Base-by-base conservation (phyloP, 2,797 vertebrate species). In the Cossypha dichroa region DNA sequence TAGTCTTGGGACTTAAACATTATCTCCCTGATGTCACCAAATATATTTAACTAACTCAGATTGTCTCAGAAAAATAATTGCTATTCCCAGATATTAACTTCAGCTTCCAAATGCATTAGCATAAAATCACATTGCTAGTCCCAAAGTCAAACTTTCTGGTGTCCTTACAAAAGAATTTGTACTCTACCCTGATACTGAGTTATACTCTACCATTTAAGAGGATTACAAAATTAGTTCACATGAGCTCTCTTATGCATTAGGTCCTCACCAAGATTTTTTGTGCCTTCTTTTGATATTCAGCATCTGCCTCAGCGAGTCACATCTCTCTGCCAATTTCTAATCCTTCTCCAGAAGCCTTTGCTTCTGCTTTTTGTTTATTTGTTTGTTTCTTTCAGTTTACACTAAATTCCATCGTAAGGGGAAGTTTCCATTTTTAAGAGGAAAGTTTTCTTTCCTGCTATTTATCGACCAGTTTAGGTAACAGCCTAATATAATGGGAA, bases 61-160 rank as follows among this genome's bases (percentile, higher is more conserved):
- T 75, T 81, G 14, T 62, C 93, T 85, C 72, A 91, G 64, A 88
- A 88, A 90, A 81, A 83, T 92, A 77, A 90, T 93, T 88, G 15
- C 43, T 55, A 34, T 88, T 88, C 66, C 31, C 34, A 78, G 20
- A 26, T 75, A 85, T 70, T 86, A 64, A 83, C n/a, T 78, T 78
- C 3, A 6, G 16, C 62, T 90, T 93, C 45, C 16, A 75, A 83
- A 88, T 33, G 21, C 25, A 74, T 91, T 88, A 85, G 59, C 52
- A 85, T 45, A 85, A 90, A 48, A 88, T 38, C 72, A 68, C 66
- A 31, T 43, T 67, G 5, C 16, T 77, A 66, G 68, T 91, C 60
- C 22, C 68, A 70, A 90, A 83, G 68, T 75, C 38, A 93, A 83
- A 64, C 2, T 62, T 94, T 49, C 46, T 38, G 43, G 3, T 70